Percentiles rank a stretch among this genome's conserved stretches.
Evolutionary conservation across 2,888 invertebrate species (phyloP).

Genomic region (Drosophila leonis): DNA sequence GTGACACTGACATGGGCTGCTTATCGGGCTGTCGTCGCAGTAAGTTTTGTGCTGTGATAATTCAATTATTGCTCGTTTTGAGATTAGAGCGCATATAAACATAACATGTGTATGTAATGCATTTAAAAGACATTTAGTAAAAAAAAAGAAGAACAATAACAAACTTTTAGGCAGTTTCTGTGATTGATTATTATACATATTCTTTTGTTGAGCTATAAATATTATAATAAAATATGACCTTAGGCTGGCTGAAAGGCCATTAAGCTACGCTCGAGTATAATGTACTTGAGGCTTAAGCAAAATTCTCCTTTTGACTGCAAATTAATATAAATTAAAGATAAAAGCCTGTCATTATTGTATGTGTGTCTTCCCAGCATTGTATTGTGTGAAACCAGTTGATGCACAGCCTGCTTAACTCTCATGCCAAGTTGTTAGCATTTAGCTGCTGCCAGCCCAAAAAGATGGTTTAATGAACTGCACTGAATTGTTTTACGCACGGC

Average conservation of each 20-base stretch:
- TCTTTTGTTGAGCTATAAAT: background rate
- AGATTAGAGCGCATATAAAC: conserved; percentile 38
- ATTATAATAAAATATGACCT: conserved; percentile 5
- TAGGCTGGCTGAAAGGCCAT: background rate
- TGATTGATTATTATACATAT: background rate
- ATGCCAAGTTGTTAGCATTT: background rate
- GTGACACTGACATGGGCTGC: conserved; percentile 21
- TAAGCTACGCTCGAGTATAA: background rate
- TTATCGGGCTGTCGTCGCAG: conserved; percentile 64
- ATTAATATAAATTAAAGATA: background rate
- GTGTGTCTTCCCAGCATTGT: conserved; percentile 10
- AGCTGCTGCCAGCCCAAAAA: background rate
- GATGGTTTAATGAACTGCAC: conserved; percentile 1
- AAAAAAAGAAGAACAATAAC: background rate
- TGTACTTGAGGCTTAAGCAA: background rate
- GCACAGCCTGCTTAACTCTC: background rate
- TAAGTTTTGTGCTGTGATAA: conserved; percentile 55
- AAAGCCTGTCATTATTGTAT: conserved; percentile 11
- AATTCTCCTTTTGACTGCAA: background rate
- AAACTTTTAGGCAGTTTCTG: background rate
- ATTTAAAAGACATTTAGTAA: background rate
- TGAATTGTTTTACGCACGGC: conserved; percentile 39
- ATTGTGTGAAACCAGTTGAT: conserved; percentile 5
- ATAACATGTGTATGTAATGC: background rate
- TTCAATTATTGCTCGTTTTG: conserved; percentile 47